A percentile compares a stretch with the other conserved stretches of the same genome.
These are phyloP conservation scores for Brachypodius melanocephalos DNA, from an alignment of 2,113 vertebrate genomes.

Conservation along the genomic window DNA sequence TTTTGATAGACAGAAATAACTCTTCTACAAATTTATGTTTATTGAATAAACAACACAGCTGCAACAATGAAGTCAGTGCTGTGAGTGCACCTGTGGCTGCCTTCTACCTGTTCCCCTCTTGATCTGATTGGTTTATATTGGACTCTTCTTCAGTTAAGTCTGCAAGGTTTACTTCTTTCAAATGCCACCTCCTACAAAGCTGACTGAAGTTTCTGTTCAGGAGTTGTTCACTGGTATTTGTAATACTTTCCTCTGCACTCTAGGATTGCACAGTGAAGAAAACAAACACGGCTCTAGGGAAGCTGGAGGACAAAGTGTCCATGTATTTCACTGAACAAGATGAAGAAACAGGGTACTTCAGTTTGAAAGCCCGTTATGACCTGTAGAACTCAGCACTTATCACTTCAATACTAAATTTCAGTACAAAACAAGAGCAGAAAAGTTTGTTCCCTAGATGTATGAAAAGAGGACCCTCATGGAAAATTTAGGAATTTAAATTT, in stretches of 20 bases:
- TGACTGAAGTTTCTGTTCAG: neutral
- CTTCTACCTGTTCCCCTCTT: neutral
- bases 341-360: neutral
- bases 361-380: neutral
- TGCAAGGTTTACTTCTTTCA: neutral
- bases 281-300: neutral
- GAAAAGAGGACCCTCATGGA: neutral
- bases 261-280: neutral
- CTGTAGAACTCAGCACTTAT: neutral
- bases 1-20: neutral
- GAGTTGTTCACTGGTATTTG: neutral
- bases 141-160: neutral
- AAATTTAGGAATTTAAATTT: neutral
- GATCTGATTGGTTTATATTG: neutral
- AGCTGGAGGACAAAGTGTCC: fast-evolving
- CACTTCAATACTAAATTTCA: neutral
- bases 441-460: neutral
- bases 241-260: neutral
- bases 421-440: neutral
- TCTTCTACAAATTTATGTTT: neutral
- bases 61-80: neutral
- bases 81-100: neutral
- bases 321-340: neutral
- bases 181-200: neutral
- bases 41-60: neutral